Base-by-base conservation (phyloP, 2,797 vertebrate genomes). In the Chelidonichthys spinosus region DNA sequence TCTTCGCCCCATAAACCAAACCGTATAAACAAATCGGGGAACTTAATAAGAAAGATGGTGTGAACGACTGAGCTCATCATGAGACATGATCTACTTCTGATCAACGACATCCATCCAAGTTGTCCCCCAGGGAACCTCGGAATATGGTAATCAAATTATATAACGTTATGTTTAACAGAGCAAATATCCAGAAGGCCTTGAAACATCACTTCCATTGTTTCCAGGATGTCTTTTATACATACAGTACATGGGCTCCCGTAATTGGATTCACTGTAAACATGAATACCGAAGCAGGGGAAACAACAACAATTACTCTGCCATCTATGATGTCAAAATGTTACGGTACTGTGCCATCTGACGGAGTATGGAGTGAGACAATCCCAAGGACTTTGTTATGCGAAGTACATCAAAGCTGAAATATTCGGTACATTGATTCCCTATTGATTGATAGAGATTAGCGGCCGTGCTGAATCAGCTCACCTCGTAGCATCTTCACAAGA, bases 141-240 rank as follows among this genome's bases (percentile, higher is more conserved):
- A 79, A 87, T 89, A 91, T 90, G 85, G 65, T 88, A 92, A 93
- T 92, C 80, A 87, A 90, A 92, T 91, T 79, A 91, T 64, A 54
- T 83, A 91, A 93, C 83, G 85, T 85, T 89, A 85, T 65, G 88
- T 75, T 91, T 89, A 86, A 85, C 81, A 69, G 84, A 89, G 81
- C 85, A 92, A 93, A 92, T 88, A 93, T 90, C 79, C 82, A 74
- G 25, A 85, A 84, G 82, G 85, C 86, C 74, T 78, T 53, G 53
- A n/a, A 84, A 80, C 78, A 61, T 82, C 76, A 64, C 68, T 86
- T 76, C 55, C 79, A 89, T 86, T 89, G 82, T 84, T 25, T 43
- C 61, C 60, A 74, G 18, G 55, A 66, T 79, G 63, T 85, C 68
- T 83, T 82, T 87, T 77, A 81, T 58, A 68, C 63, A 70, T 63